Base-by-base conservation (phyloP, 2,113 vertebrate genomes). In the Vulpes ferrilata region DNA sequence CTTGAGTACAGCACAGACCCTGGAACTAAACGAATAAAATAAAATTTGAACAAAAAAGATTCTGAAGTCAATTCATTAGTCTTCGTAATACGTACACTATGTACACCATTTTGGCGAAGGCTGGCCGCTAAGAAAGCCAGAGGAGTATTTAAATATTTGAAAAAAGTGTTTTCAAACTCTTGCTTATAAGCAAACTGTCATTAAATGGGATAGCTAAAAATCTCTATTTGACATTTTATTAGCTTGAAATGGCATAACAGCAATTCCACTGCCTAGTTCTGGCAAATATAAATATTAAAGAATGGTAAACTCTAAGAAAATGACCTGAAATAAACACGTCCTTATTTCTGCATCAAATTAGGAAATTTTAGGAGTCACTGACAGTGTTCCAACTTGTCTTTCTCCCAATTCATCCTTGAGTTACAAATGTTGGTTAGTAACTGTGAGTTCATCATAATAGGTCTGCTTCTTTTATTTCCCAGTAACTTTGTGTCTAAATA, bases 201-300 rank as follows among this genome's bases (percentile, higher is more conserved):
- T 74, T 81, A 88, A 84, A 71, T 57, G 27, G 82, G 43, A 84
- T 51, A 84, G n/a, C 10, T 30, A 89, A 92, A 76, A 69, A 94
- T 30, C 67, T 83, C 88, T 67, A 88, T 7, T 30, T 85, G 25
- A 87, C 23, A 74, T 69, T 83, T 93, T 73, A 82, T 65, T 80
- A 95, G 19, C 15, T 94, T 88, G 74, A 96, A 80, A 4, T 73
- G 32, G 59, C 93, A 59, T 85, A 43, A 90, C 3, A 86, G 5
- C 78, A 90, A 92, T 71, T 48, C 80, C 25, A 69, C 0, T 23
- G 38, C 86, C 38, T 95, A 57, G 90, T 88, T 93, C 53, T 93
- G 6, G 43, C 73, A 92, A 94, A 90, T 38, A 16, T 88, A 88
- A 96, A 55, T 88, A 94, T 35, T 74, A 90, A 92, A 90, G 59